phyloP scores from a whole-genome alignment of 2,113 vertebrate species.

The Corythaixoides concolor region DNA sequence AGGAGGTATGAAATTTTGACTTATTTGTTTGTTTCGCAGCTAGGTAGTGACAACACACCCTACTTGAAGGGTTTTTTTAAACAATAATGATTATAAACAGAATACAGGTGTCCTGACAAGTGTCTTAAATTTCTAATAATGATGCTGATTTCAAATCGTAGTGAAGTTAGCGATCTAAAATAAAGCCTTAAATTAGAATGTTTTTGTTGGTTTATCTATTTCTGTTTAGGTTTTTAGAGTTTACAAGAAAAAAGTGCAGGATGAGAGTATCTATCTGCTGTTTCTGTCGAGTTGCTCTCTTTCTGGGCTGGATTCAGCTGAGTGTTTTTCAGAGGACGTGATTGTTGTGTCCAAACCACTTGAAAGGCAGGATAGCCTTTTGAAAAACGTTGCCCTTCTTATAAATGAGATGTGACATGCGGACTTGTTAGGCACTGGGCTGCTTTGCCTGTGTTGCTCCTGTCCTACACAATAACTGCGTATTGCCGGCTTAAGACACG shows the following conservation, averaged over 20 bases:
- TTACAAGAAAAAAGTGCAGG: not conserved
- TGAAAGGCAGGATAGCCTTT: not conserved
- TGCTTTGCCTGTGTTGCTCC: not conserved
- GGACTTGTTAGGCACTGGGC: not conserved
- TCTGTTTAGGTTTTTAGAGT: not conserved
- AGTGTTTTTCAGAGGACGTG: not conserved
- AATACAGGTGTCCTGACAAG: not conserved
- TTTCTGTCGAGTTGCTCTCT: not conserved
- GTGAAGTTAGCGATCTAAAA: not conserved
- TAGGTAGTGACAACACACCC: not conserved
- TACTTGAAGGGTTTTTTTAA: not conserved
- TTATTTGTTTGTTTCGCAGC: rapidly evolving
- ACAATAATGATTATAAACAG: not conserved
- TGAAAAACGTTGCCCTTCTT: not conserved
- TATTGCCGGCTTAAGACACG: not conserved
- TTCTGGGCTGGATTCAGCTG: not conserved
- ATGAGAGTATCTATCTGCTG: not conserved
- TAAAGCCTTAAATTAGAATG: not conserved
- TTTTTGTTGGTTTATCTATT: not conserved
- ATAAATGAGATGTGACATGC: no score
- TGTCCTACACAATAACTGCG: not conserved
- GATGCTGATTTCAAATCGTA: not conserved
- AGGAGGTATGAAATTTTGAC: not conserved
- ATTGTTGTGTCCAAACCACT: not conserved
- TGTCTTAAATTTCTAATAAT: not conserved